Percentiles rank a stretch among this genome's conserved stretches.
Conservation (phyloP, 2,113 vertebrate genomes). For the Epinephelus moara region DNA sequence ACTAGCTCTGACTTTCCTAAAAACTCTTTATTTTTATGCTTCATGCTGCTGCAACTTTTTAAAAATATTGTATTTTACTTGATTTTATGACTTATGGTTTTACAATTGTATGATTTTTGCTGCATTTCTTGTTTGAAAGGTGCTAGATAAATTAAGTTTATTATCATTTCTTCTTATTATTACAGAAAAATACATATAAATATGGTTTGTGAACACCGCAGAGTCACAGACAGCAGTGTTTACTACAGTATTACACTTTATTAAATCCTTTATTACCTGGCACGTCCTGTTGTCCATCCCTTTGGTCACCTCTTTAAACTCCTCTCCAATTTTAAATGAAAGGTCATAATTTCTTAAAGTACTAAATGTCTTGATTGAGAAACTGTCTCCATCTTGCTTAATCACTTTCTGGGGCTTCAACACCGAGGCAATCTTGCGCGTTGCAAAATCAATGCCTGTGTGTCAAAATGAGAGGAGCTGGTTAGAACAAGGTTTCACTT, state of each 20-base stretch:
- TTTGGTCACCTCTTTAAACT: constrained; percentile 91
- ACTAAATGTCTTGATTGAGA: constrained; percentile 87
- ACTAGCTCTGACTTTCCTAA: too few relatives aligned
- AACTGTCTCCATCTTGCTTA: constrained; percentile 88
- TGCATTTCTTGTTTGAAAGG: too few relatives aligned
- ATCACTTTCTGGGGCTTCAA: constrained; percentile 93
- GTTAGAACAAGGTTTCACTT: neutral
- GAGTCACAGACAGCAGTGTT: neutral
- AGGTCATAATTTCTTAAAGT: constrained; percentile 86
- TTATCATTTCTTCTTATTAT: too few relatives aligned
- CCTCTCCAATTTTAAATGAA: constrained; percentile 88
- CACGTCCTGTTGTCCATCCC: constrained; percentile 91
- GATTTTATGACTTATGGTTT: too few relatives aligned
- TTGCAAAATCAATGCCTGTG: constrained; percentile 91
- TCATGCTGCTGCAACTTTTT: too few relatives aligned
- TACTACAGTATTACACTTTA: neutral
- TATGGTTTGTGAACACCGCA: neutral
- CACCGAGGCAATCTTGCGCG: constrained; percentile 88
- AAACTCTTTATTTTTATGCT: too few relatives aligned
- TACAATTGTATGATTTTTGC: too few relatives aligned
- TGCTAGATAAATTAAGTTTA: too few relatives aligned
- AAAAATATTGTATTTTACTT: too few relatives aligned
- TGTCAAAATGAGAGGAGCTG: constrained; percentile 6
- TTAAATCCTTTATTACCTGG: constrained; percentile 78
- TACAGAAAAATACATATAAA: neutral